Percentiles rank a stretch among this genome's conserved stretches.
These are phyloP conservation scores for Gallinago undulata DNA, from an alignment of 2,113 vertebrate species.

Conservation along the genomic window DNA sequence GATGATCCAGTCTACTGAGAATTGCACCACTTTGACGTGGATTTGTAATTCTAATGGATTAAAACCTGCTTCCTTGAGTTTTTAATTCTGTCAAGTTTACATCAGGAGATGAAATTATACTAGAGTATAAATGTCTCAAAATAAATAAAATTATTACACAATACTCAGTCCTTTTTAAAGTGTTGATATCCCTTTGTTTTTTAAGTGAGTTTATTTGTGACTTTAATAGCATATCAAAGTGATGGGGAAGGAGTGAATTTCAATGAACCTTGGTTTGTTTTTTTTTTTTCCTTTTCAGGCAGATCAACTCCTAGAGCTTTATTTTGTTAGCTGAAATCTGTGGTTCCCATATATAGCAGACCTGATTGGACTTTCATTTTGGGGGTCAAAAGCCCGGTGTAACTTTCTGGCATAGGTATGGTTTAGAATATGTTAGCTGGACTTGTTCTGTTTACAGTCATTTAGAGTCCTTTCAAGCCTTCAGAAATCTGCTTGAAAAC, in stretches of 20 bases:
- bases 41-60: background rate
- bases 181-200: background rate
- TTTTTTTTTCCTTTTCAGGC: background rate
- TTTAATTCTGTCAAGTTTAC: background rate
- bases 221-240: background rate
- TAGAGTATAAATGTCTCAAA: background rate
- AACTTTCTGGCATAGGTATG: background rate
- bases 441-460: background rate
- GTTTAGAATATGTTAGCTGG: background rate
- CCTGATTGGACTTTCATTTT: background rate
- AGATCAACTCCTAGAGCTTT: background rate
- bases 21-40: background rate
- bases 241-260: background rate
- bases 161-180: background rate
- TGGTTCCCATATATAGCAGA: background rate
- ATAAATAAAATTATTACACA: background rate
- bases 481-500: background rate
- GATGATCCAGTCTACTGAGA: background rate
- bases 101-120: background rate
- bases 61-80: background rate
- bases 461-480: background rate
- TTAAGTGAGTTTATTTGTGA: background rate
- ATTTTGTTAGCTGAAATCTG: background rate
- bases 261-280: background rate
- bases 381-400: background rate